phyloP scores from a whole-genome alignment of 2,797 vertebrate genomes.

The Coreius guichenoti region DNA sequence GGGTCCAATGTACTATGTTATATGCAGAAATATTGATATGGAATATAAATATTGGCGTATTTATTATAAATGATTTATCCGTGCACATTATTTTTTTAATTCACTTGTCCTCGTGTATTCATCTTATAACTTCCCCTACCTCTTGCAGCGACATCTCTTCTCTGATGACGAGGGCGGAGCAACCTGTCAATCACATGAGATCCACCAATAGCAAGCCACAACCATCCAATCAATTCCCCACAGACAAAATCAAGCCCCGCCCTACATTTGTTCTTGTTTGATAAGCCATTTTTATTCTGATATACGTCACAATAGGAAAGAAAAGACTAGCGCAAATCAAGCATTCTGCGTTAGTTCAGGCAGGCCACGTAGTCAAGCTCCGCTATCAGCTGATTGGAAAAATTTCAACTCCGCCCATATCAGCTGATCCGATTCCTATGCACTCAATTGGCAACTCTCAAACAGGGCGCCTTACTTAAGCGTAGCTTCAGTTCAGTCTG shows the following conservation, averaged over 20 bases:
- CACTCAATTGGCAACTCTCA: too few species aligned
- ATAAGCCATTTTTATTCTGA: neutral
- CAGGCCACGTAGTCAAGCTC: too few species aligned
- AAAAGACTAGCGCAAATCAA: neutral
- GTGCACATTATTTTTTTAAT: neutral
- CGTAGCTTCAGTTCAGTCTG: too few species aligned
- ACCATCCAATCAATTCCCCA: neutral
- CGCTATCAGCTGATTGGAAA: too few species aligned
- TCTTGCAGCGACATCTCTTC: neutral
- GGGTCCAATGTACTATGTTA: too few species aligned
- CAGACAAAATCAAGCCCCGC: neutral
- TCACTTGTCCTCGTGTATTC: neutral
- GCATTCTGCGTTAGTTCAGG: too few species aligned
- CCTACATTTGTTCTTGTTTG: neutral
- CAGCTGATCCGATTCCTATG: too few species aligned
- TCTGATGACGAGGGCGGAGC: neutral
- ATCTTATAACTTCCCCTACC: neutral
- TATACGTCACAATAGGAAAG: neutral
- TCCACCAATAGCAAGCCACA: neutral
- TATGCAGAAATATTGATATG: neutral
- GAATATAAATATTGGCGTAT: neutral
- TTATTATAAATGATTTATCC: neutral
- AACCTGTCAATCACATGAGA: neutral
- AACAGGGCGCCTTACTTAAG: too few species aligned
- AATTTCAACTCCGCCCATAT: too few species aligned